These are phyloP conservation scores for Amphipyra berbera DNA, from an alignment of 2,888 invertebrate genomes.

Conservation along the genomic window DNA sequence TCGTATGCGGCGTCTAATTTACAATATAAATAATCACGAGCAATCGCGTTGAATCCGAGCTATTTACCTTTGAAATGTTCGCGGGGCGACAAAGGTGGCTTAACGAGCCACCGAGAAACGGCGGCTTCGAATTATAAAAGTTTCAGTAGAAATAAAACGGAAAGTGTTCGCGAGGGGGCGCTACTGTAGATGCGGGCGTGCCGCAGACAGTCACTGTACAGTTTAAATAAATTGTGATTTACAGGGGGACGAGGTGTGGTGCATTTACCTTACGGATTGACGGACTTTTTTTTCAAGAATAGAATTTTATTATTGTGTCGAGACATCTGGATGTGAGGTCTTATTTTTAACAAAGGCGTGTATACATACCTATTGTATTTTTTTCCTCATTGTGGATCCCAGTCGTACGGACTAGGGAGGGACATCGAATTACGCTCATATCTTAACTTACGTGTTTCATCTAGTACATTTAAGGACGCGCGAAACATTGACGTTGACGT, in stretches of 20 bases:
- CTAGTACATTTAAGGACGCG: no score
- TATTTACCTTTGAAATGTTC: conserved; percentile 74
- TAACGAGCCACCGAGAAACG: conserved; percentile 74
- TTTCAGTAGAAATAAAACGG: conserved; percentile 68
- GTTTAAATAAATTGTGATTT: conserved; percentile 67
- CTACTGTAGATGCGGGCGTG: conserved; percentile 61
- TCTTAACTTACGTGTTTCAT: no score
- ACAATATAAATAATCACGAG: conserved; percentile 79
- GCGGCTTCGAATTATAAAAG: conserved; percentile 70
- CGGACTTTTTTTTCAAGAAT: conserved; percentile 22
- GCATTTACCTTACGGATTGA: conserved; percentile 51
- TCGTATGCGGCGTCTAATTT: conserved; percentile 65
- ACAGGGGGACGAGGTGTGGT: conserved; percentile 52
- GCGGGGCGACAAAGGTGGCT: conserved; percentile 75
- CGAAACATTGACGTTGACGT: no score
- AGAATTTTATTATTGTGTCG: conserved; percentile 16
- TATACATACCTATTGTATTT: no score
- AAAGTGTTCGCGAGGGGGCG: conserved; percentile 62
- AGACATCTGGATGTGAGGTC: conserved; percentile 15
- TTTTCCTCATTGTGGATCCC: no score
- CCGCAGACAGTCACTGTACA: conserved; percentile 58
- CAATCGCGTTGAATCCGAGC: conserved; percentile 73
- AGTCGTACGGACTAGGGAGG: no score
- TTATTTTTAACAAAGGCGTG: background rate
- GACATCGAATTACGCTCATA: no score